phyloP scores from a whole-genome alignment of 2,113 vertebrate genomes.

The Triplophysa dalaica region DNA sequence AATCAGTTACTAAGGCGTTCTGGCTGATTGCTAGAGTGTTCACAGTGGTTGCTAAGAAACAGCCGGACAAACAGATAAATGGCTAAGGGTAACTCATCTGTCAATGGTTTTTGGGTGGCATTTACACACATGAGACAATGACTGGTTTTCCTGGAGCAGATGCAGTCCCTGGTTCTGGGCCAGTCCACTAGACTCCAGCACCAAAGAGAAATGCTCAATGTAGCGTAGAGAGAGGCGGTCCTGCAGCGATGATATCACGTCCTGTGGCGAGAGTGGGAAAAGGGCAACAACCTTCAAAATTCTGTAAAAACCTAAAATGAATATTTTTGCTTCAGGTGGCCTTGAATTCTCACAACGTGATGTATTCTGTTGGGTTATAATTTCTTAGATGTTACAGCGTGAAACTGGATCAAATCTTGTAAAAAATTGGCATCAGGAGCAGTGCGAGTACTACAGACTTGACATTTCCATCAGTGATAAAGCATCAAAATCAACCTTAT shows the following conservation, averaged over 20 bases:
- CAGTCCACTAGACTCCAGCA: constrained; percentile 88
- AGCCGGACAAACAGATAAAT: background rate
- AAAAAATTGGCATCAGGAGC: background rate
- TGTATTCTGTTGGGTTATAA: background rate
- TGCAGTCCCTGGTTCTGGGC: constrained; percentile 90
- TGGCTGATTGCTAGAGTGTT: background rate
- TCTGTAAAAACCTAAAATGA: background rate
- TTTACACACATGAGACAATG: constrained; percentile 88
- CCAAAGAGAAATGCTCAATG: constrained; percentile 95
- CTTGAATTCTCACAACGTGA: background rate
- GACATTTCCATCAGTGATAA: constrained; percentile 39
- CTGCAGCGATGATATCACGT: constrained; percentile 94
- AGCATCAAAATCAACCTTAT: constrained; percentile 40
- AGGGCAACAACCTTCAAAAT: background rate
- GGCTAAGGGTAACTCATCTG: background rate
- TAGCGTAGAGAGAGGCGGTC: constrained; percentile 96
- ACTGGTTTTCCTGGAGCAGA: constrained; percentile 94
- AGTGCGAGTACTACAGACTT: constrained; percentile 28
- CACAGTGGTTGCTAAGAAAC: background rate
- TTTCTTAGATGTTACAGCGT: background rate
- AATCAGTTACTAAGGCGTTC: too few relatives aligned
- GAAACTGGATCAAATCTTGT: background rate
- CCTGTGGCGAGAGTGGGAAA: constrained; percentile 68
- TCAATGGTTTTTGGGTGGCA: constrained; percentile 19
- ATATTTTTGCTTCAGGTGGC: background rate